Evolutionary conservation across 2,797 vertebrate species (phyloP), one percentile per base, ranked within the genome.

Genomic region (Buphagus erythrorhynchus): DNA sequence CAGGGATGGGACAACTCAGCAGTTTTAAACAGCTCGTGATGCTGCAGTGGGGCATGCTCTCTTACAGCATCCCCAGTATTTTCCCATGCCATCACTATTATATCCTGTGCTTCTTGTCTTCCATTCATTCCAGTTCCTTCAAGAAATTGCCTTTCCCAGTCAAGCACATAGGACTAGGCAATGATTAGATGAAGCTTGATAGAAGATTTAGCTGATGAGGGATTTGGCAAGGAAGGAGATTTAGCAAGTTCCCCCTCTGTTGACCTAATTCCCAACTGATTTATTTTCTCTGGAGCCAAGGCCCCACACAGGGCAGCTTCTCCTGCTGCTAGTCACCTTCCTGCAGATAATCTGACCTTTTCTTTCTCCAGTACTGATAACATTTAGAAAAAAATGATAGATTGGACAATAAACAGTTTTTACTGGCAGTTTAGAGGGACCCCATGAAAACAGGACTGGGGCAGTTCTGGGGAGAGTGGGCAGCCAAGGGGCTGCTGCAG

Each of bases 81-180:
- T 71, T 82, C 19, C 48, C 2, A 7, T 33, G 8, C 4, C 6
- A n/a, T 7, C 1, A 5, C 0, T 1, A 29, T 12, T 9, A 54
- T 25, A 38, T 69, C 12, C 16, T 42, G 18, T 67, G 42, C 36
- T 48, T 85, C 22, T 6, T n/a, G 3, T 43, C 28, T 49, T 17
- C 26, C 24, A 2, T 65, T 78, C 15, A 38, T 14, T 33, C 25
- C 46, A 68, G 28, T 21, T 91, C 29, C 46, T 71, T 69, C n/a
- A 55, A 55, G 46, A 25, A 87, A 67, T 16, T 87, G 24, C 17
- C 26, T 29, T 81, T 92, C n/a, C n/a, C 29, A 40, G 31, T 11
- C 57, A 48, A 46, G 26, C 59, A 78, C 10, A 51, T 42, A 74
- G 13, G 31, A 62, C 33, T n/a, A 35, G 69, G 13, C 40, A 59